Evolutionary conservation across 2,888 invertebrate genomes (phyloP).

Genomic region (Cetonia aurata): DNA sequence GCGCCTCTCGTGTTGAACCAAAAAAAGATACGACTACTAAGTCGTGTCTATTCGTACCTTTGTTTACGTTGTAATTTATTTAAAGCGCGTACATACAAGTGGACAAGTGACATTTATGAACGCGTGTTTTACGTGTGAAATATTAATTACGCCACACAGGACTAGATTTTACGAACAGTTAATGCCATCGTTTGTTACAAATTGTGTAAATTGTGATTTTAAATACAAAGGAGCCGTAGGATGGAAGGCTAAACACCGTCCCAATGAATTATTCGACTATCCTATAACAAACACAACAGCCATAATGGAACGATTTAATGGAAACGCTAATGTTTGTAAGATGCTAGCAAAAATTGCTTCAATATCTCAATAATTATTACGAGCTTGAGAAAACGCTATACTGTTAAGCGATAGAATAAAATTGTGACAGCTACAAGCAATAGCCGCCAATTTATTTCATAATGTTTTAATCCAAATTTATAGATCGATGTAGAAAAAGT

Average conservation of each 20-base stretch:
- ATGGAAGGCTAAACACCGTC: background rate
- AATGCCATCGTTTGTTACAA: constrained; percentile 30
- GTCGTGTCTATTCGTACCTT: constrained; percentile 29
- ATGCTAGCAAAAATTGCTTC: constrained; percentile 14
- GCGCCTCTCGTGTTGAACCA: background rate
- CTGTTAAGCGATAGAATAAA: constrained; percentile 10
- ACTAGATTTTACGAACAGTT: constrained; percentile 35
- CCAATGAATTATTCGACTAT: constrained; percentile 18
- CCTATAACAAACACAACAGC: constrained; percentile 17
- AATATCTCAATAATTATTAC: constrained; percentile 25
- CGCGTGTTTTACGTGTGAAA: constrained; percentile 33
- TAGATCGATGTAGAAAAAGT: background rate
- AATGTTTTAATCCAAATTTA: constrained; percentile 15
- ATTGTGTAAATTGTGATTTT: constrained; percentile 17
- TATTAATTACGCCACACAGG: constrained; percentile 39
- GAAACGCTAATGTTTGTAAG: constrained; percentile 17
- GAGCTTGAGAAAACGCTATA: constrained; percentile 23
- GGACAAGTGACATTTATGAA: constrained; percentile 38
- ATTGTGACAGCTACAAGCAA: constrained; percentile 14
- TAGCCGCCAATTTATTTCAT: background rate
- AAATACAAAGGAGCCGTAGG: constrained; percentile 9
- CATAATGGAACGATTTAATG: constrained; percentile 10
- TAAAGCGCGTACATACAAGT: constrained; percentile 36
- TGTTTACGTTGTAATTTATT: constrained; percentile 41
- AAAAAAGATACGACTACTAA: constrained; percentile 13